Conservation (phyloP, 1,140 invertebrate genomes). For the Aphaenogaster rudis region DNA sequence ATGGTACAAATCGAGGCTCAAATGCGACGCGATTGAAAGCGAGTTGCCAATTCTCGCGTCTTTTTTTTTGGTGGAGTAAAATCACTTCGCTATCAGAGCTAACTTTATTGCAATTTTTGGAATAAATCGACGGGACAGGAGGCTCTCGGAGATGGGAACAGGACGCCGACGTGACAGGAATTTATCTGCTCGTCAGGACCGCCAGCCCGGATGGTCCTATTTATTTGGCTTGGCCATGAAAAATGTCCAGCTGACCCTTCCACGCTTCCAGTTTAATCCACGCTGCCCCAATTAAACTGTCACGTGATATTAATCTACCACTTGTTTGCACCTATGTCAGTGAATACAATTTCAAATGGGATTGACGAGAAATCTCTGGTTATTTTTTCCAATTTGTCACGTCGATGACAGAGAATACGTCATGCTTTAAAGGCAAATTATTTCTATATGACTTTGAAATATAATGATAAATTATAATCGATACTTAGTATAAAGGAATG, state of each 20-base stretch:
- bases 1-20: slow-evolving; percentile 50
- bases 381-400: slow-evolving; percentile 61
- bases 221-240: slow-evolving; percentile 65
- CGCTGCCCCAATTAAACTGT: slow-evolving; percentile 62
- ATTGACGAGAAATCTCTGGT: slow-evolving; percentile 50
- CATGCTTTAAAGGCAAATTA: slow-evolving; percentile 9
- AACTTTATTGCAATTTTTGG: slow-evolving; percentile 63
- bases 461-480: slow-evolving; percentile 7
- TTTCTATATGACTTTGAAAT: background rate
- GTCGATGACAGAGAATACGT: slow-evolving; percentile 18
- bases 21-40: slow-evolving; percentile 42
- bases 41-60: slow-evolving; percentile 23
- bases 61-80: slow-evolving; percentile 7
- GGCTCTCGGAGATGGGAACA: slow-evolving; percentile 46
- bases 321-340: slow-evolving; percentile 60
- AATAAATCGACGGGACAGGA: slow-evolving; percentile 52
- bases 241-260: slow-evolving; percentile 63
- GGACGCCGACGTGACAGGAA: slow-evolving; percentile 59
- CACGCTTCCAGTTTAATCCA: slow-evolving; percentile 59
- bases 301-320: slow-evolving; percentile 64
- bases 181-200: slow-evolving; percentile 61
- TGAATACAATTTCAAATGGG: slow-evolving; percentile 59
- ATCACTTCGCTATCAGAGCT: slow-evolving; percentile 58
- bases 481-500: background rate
- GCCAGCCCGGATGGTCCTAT: slow-evolving; percentile 42